Percentiles rank a stretch among this genome's conserved stretches.
These are phyloP conservation scores for Silvanus unidentatus DNA, from an alignment of 2,888 invertebrate species.

Conservation along the genomic window DNA sequence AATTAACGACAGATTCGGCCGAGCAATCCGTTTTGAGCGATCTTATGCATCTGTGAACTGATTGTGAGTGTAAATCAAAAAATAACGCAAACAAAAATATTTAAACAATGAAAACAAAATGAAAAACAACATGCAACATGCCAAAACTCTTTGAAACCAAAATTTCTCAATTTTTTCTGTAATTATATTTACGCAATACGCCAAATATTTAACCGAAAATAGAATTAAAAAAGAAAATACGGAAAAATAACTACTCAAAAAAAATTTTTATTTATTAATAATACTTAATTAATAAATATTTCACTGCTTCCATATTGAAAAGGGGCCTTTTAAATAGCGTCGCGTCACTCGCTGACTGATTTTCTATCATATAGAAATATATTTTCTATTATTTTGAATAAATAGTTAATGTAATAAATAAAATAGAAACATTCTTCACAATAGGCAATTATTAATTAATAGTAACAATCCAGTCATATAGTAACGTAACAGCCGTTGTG, in stretches of 20 bases:
- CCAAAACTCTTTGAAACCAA: conserved; percentile 35
- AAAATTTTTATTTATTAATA: conserved; percentile 17
- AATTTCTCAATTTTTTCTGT: conserved; percentile 7
- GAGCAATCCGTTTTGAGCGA: conserved; percentile 47
- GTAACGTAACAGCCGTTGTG: background rate
- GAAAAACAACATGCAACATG: conserved; percentile 42
- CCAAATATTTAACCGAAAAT: conserved; percentile 13
- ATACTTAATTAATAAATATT: conserved; percentile 13
- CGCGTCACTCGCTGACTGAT: conserved; percentile 11
- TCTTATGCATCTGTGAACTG: conserved; percentile 48
- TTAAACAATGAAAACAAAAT: conserved; percentile 26
- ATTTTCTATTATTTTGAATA: too few relatives aligned
- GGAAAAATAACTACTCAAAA: conserved; percentile 18
- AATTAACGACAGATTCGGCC: conserved; percentile 32
- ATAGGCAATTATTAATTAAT: too few relatives aligned
- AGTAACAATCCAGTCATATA: too few relatives aligned
- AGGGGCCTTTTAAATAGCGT: conserved; percentile 9
- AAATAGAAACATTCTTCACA: too few relatives aligned
- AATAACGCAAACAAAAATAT: conserved; percentile 14
- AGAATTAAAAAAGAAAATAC: conserved; percentile 18
- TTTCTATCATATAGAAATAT: too few relatives aligned
- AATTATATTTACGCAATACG: conserved; percentile 21
- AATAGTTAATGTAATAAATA: too few relatives aligned
- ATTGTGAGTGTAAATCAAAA: too few relatives aligned
- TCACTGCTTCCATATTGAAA: conserved; percentile 33